Percentiles rank a stretch among this genome's conserved stretches.
Evolutionary conservation across 2,888 invertebrate species (phyloP).

Genomic region (Acleris holmiana): DNA sequence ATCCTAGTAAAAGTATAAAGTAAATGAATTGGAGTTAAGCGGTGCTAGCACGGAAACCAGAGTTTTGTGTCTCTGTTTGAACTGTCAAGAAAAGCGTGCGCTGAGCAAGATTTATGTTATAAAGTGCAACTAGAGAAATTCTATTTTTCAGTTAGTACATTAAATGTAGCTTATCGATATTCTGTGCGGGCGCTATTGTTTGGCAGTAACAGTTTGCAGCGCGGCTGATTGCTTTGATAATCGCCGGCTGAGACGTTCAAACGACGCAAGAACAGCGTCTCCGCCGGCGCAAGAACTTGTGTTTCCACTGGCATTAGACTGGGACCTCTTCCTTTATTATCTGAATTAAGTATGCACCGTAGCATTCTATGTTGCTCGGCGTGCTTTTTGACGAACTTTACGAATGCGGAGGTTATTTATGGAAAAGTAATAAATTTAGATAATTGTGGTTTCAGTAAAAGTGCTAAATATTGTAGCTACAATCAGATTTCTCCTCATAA

Average conservation of each 20-base stretch:
- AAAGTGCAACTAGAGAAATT: too few relatives aligned
- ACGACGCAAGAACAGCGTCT: constrained; percentile 71
- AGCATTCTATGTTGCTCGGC: background rate
- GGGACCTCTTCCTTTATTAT: constrained; percentile 11
- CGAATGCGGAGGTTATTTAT: background rate
- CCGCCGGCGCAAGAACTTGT: constrained; percentile 51
- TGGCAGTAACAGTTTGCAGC: constrained; percentile 65
- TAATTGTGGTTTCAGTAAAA: too few relatives aligned
- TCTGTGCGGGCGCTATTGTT: constrained; percentile 19
- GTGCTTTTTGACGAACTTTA: background rate
- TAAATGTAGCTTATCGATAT: constrained; percentile 18
- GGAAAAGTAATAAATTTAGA: too few relatives aligned
- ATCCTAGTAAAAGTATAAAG: constrained; percentile 3
- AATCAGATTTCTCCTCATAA: too few relatives aligned
- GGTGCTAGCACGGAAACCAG: background rate
- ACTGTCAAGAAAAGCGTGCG: background rate
- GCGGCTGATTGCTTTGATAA: constrained; percentile 78
- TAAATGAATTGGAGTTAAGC: background rate
- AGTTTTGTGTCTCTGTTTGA: background rate
- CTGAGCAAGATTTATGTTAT: background rate
- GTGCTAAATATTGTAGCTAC: too few relatives aligned
- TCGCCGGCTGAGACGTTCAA: constrained; percentile 71
- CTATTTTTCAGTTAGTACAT: too few relatives aligned
- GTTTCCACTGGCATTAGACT: constrained; percentile 23
- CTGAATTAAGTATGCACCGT: constrained; percentile 12